These are phyloP conservation scores for Strix aluco DNA, from an alignment of 2,113 vertebrate genomes.

Conservation along the genomic window DNA sequence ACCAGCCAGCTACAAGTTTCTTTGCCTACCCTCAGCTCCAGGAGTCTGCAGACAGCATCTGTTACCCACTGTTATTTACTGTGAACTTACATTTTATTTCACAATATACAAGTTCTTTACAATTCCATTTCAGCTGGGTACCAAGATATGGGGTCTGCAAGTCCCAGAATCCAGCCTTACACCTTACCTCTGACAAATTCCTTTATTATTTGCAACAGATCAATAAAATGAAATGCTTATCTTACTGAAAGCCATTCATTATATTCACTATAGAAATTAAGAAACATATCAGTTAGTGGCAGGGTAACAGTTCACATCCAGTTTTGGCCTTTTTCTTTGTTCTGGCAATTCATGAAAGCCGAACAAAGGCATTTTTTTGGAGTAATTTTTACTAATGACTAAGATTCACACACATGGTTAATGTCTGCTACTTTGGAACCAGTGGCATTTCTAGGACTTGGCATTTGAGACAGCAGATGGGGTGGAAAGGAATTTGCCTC, in stretches of 20 bases:
- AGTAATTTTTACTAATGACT: constrained; percentile 36
- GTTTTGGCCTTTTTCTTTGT: neutral
- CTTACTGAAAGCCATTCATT: neutral
- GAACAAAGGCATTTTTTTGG: constrained; percentile 9
- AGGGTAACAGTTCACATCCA: neutral
- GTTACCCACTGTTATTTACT: neutral
- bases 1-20: neutral
- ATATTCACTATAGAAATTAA: neutral
- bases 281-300: neutral
- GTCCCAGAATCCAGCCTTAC: neutral
- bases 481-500: constrained; percentile 60
- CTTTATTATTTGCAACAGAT: neutral
- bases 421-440: constrained; percentile 59
- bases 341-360: neutral
- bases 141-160: neutral
- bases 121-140: neutral
- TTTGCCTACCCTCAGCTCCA: neutral
- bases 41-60: neutral
- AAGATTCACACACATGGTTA: constrained; percentile 46
- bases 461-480: constrained; percentile 64
- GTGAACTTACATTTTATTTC: neutral
- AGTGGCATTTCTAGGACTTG: constrained; percentile 50
- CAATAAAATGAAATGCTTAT: neutral
- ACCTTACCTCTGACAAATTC: neutral
- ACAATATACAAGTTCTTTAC: neutral